Base-by-base conservation (phyloP, 2,888 invertebrate species). In the Deilephila elpenor region DNA sequence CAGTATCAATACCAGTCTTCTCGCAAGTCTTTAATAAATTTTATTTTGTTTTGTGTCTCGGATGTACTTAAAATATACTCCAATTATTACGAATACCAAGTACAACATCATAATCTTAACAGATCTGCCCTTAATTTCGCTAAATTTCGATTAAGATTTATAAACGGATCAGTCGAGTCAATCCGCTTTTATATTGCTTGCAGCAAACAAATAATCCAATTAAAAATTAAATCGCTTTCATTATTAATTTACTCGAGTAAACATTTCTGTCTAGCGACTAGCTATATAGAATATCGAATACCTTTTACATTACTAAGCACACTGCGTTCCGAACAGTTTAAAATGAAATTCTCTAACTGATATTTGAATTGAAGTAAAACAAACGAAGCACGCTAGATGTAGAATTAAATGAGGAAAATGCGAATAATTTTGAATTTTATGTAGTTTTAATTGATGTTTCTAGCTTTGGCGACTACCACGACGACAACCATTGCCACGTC, bases 381-480 rank as follows among this genome's bases (percentile, higher is more conserved):
- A 29, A 56, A 56, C 56, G 56, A 56, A 56, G 56, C 56, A n/a
- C 56, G 56, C n/a, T 56, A n/a, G 14, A 1, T 17, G 5, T 32
- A 20, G 3, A 34, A 37, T 37, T n/a, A 0, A 34, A 44, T 29
- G 32, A 7, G 34, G 3, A 3, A 32, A 5, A 32, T 32, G 32
- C 5, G 19, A 19, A 20, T 64, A 8, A 56, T 56, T 3, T 8
- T 56, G 0, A 14, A 19, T 8, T 71, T 5, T 53, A 32, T 14
- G 7, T 56, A 25, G 17, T 32, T 29, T 14, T 32, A 32, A 6
- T 8, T 17, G 6, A 61, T 70, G 56, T 76, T 71, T 78, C 75
- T 81, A 91, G 90, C 90, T 3, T 78, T 90, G 17, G 88, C 83
- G 0, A 88, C 90, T 4, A 89, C 89, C 5, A 83, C 85, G 5